Evolutionary conservation across 2,888 invertebrate genomes (phyloP).

Genomic region (Plagodis dolabraria): DNA sequence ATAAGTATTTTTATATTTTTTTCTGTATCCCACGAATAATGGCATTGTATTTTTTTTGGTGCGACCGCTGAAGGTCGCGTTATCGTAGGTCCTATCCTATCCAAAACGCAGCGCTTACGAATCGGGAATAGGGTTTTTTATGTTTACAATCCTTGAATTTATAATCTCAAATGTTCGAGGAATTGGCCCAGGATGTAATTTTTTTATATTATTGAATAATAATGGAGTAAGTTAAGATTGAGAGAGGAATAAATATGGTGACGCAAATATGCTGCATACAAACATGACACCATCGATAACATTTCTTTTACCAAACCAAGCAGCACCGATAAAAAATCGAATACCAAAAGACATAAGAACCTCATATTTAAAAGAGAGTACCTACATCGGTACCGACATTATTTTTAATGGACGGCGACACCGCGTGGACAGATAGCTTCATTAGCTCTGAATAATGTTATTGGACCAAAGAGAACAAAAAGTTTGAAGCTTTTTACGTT

Average conservation of each 20-base stretch:
- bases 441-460: slow-evolving; percentile 36
- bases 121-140: slow-evolving; percentile 24
- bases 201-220: slow-evolving; percentile 5
- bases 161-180: slow-evolving; percentile 10
- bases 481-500: slow-evolving; percentile 27
- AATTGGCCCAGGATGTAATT: slow-evolving; percentile 10
- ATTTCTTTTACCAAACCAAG: too few species aligned
- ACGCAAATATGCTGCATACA: too few species aligned
- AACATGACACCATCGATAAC: too few species aligned
- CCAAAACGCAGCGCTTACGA: slow-evolving; percentile 41
- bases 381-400: slow-evolving; percentile 1
- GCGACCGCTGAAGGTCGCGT: slow-evolving; percentile 49
- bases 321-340: too few species aligned
- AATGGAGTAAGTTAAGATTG: neutral
- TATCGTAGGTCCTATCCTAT: slow-evolving; percentile 60
- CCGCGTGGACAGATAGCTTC: slow-evolving; percentile 44
- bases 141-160: slow-evolving; percentile 22
- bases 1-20: slow-evolving; percentile 47
- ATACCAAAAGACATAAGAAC: neutral
- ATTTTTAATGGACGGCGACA: slow-evolving; percentile 43
- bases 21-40: slow-evolving; percentile 55
- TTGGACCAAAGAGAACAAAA: slow-evolving; percentile 37
- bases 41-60: slow-evolving; percentile 59
- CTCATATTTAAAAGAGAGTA: neutral
- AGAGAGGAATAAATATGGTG: too few species aligned